Evolutionary conservation across 2,113 vertebrate species (phyloP), one percentile per base, ranked within the genome.

Genomic region (Ochotona princeps): DNA sequence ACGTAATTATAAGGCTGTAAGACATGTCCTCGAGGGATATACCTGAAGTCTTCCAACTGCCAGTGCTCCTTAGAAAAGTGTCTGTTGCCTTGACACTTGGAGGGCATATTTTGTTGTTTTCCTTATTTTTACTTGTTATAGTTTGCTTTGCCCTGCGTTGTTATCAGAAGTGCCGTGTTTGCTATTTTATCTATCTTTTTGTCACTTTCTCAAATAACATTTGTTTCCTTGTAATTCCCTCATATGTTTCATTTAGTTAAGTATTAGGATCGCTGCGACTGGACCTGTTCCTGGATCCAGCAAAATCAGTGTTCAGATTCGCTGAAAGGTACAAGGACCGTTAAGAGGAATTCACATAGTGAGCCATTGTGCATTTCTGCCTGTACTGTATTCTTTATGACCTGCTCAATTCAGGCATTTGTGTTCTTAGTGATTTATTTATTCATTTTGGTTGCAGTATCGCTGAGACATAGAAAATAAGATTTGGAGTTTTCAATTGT

Each of bases 371-470:
- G 90, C 51, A 73, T 74, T 79, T 94, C 17, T 57, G 80, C 83
- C 83, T 91, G 30, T 26, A 44, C 23, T 57, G 67, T 74, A 90
- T 32, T 90, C 91, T n/a, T 26, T 23, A 70, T 21, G 80, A 92
- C 18, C 51, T 3, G 2, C 28, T 92, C 91, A 96, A 81, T 75
- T 73, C 73, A 87, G 8, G 17, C 49, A 70, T 51, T 85, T 47
- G 81, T 79, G 66, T 60, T 94, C 74, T 93, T 93, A 86, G 60
- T 89, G 80, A 95, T 83, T 90, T 95, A 85, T 63, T 78, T 25
- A 79, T 74, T 94, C 87, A 92, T 66, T 95, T 80, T 89, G 54
- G 81, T 95, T 84, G 61, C 65, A 28, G 14, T 69, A 78, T 95
- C 67, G 61, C 60, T 69, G 54, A 18, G 93, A 91, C 96, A 76